phyloP scores from a whole-genome alignment of 2,797 vertebrate genomes.

The Sebastes wilsoni region DNA sequence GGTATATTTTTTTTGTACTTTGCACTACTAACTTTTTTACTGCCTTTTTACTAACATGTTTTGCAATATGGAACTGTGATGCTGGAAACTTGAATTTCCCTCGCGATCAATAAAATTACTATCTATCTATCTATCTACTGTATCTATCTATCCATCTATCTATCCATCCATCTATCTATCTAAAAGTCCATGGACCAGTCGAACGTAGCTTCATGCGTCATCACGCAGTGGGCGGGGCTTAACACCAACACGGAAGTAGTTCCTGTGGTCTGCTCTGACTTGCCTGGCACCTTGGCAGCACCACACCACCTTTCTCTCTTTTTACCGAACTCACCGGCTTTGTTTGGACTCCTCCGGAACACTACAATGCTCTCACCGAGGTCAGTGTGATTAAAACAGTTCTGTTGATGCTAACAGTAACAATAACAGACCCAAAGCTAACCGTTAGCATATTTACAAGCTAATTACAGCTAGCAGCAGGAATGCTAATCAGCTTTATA shows the following conservation, averaged over 20 bases:
- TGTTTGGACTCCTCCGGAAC: background rate
- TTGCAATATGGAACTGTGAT: too few relatives aligned
- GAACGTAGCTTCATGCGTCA: background rate
- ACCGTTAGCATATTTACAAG: background rate
- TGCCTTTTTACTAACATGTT: too few relatives aligned
- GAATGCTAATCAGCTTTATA: fast-evolving
- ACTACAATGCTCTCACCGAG: slow-evolving; percentile 67
- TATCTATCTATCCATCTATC: too few relatives aligned
- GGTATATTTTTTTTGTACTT: too few relatives aligned
- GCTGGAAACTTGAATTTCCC: too few relatives aligned
- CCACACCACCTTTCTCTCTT: fast-evolving
- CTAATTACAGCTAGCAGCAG: fast-evolving
- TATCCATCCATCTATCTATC: fast-evolving
- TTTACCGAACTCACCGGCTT: background rate
- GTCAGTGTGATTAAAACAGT: slow-evolving; percentile 44
- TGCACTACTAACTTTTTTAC: too few relatives aligned
- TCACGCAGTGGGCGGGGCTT: background rate
- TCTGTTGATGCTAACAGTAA: too few relatives aligned
- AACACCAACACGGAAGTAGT: slow-evolving; percentile 12
- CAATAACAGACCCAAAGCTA: background rate
- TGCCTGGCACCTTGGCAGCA: background rate
- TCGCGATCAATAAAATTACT: too few relatives aligned
- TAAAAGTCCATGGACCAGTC: fast-evolving
- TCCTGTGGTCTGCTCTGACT: background rate
- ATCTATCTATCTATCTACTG: too few relatives aligned